Evolutionary conservation across 2,113 vertebrate genomes (phyloP), one percentile per base, ranked within the genome.

Genomic region (Nothoprocta perdicaria): DNA sequence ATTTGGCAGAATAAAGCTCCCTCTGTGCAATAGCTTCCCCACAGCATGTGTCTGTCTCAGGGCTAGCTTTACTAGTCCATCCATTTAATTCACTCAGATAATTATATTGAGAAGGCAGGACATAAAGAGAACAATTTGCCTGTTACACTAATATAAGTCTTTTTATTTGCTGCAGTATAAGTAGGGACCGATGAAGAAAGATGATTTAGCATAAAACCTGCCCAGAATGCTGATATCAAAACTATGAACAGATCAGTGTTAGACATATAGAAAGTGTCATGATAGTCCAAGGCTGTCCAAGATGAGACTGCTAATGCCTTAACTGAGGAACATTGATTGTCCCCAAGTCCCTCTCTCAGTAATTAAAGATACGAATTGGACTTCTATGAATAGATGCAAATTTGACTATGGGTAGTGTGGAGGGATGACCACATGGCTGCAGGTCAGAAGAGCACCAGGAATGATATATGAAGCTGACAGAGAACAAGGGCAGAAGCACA

Each of bases 51-150:
- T 88, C 89, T 93, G 88, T 92, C 92, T 74, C 65, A 69, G 43
- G 85, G 86, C 84, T 93, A 91, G 83, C 80, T 82, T 92, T 86
- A 71, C 85, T 61, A 95, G 68, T 90, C 63, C 55, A 67, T 92
- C 87, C 80, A 76, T 91, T 95, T 92, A 95, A 94, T 94, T 96
- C 68, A 35, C 89, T 93, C 89, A 67, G 85, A 91, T 92, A 95
- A 96, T 95, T 86, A 88, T 62, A 75, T 72, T 83, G 75, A 84
- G 75, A 86, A 57, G 1, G 76, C 61, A 88, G 84, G 69, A 89
- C 57, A 92, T 88, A 81, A 80, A 95, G 71, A 82, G 65, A 88
- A 52, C 52, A 67, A 41, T 86, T 91, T 96, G 57, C 73, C 58
- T 14, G 0, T 75, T 89, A 88, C 73, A 58, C 77, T 93, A 89